Evolutionary conservation across 2,888 invertebrate genomes (phyloP).

Genomic region (Epistrophe grossulariae): DNA sequence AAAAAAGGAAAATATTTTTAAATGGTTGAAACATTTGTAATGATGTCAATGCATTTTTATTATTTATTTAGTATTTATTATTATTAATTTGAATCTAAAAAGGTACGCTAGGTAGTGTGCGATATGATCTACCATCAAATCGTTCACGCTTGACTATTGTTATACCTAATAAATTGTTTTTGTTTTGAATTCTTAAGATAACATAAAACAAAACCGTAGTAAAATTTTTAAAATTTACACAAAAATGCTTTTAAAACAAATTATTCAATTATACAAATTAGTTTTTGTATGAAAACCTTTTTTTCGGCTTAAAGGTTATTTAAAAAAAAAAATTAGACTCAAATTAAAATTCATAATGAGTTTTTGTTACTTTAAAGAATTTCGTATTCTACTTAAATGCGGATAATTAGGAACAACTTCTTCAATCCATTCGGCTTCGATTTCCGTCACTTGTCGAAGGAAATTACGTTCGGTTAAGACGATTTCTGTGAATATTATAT

Average conservation of each 20-base stretch:
- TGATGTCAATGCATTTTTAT: constrained; percentile 14
- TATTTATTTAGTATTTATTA: not conserved
- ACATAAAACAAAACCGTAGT: constrained; percentile 21
- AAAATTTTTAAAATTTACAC: constrained; percentile 46
- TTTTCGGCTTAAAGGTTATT: constrained; percentile 1
- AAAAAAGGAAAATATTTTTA: not conserved
- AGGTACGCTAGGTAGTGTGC: constrained; percentile 41
- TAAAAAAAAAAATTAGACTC: not conserved
- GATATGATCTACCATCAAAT: constrained; percentile 54
- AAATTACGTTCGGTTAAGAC: constrained; percentile 93
- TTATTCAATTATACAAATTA: constrained; percentile 29
- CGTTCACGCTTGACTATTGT: constrained; percentile 23
- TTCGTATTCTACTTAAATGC: constrained; percentile 78
- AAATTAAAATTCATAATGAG: constrained; percentile 22
- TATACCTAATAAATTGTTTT: constrained; percentile 1
- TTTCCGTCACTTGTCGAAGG: constrained; percentile 90
- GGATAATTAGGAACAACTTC: constrained; percentile 85
- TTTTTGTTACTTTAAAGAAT: constrained; percentile 54
- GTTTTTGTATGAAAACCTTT: constrained; percentile 6
- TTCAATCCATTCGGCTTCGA: constrained; percentile 92
- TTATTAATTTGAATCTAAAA: constrained; percentile 55
- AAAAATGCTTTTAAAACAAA: constrained; percentile 48
- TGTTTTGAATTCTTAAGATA: constrained; percentile 47
- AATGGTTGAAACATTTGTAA: constrained; percentile 16
- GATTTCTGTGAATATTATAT: constrained; percentile 93